Evolutionary conservation across 2,113 vertebrate genomes (phyloP), one percentile per base, ranked within the genome.

Genomic region (Amphilophus citrinellus): DNA sequence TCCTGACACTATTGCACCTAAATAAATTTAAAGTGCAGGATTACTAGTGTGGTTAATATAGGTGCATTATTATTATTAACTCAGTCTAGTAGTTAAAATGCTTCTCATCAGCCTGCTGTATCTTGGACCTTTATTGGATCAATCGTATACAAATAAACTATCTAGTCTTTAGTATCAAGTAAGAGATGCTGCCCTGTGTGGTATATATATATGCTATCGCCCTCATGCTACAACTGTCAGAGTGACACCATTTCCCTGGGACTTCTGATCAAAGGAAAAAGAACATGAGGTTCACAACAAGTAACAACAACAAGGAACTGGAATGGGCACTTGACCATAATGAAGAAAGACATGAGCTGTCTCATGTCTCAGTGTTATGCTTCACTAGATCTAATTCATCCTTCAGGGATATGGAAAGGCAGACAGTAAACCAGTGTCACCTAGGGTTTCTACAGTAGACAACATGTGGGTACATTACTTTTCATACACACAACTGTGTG

Each of bases 351-450:
- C 84, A 68, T 24, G 83, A 84, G 80, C 65, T 47, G 66, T 88
- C 73, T 88, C 80, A 82, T 84, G 68, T 88, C 71, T 32, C 73
- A 56, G 4, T 79, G 18, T 85, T 84, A 91, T 89, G 92, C 90
- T 85, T 93, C 91, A 92, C 53, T 91, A 27, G 80, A 78, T 76
- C 87, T 66, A 62, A 87, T 60, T 89, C 89, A 92, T 47, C 80
- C 84, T 86, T 84, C 77, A 87, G 66, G 83, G 83, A 94, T 92
- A 65, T 63, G 84, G 90, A 79, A 75, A 79, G 87, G 32, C 87
- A 88, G 85, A 56, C 22, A 71, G 77, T 7, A 56, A 66, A 53
- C 37, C 47, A 35, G n/a, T 76, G 39, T 83, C 88, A 85, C 59
- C 58, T 20, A 50, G 60, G 82, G 39, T 86, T 62, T 47, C 66